These are phyloP conservation scores for Norana najaformis DNA, from an alignment of 2,888 invertebrate species.

Conservation along the genomic window DNA sequence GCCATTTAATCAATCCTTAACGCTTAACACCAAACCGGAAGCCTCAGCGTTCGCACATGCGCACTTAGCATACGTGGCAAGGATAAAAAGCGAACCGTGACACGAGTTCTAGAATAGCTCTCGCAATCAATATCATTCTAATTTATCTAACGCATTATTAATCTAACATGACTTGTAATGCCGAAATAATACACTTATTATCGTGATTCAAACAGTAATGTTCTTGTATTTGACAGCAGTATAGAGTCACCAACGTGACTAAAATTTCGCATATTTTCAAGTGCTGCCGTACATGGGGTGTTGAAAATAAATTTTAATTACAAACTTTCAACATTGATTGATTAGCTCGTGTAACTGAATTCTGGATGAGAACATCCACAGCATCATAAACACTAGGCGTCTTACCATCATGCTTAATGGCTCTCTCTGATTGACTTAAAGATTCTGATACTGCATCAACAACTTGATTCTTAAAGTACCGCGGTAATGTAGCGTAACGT, in stretches of 20 bases:
- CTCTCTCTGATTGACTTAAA: no score
- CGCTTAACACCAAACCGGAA: background rate
- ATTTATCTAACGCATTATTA: background rate
- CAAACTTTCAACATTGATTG: no score
- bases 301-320: background rate
- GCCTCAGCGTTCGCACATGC: background rate
- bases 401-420: no score
- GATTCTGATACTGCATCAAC: no score
- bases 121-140: background rate
- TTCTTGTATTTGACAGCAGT: background rate
- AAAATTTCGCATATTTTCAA: background rate
- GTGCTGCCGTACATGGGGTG: background rate
- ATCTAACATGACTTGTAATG: background rate
- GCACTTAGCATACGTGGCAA: constrained; percentile 21
- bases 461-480: no score
- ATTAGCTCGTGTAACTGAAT: no score
- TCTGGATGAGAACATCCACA: no score
- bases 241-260: background rate
- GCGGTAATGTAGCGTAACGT: no score
- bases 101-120: background rate
- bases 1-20: constrained; percentile 18
- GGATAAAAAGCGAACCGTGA: background rate
- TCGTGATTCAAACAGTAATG: background rate
- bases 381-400: no score
- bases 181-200: no score